Percentiles rank a stretch among this genome's conserved stretches.
Evolutionary conservation across 2,888 invertebrate genomes (phyloP).

Genomic region (Standfussiana lucernea): DNA sequence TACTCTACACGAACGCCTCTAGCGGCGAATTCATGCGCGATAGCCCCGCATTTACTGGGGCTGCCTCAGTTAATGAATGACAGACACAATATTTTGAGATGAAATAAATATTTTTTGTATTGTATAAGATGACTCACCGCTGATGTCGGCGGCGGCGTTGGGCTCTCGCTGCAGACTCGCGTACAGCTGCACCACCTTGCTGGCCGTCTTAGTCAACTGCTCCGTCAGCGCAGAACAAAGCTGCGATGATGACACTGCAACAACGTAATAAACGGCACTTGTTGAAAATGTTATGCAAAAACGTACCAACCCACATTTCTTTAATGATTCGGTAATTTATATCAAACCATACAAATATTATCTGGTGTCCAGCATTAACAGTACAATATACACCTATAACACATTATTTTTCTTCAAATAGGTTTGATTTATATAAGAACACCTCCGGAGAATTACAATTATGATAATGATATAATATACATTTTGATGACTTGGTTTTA

Average conservation of each 20-base stretch:
- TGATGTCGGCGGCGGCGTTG: slow-evolving; percentile 85
- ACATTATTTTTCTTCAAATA: background rate
- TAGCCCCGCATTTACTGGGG: too few relatives aligned
- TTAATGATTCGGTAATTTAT: background rate
- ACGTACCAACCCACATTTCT: background rate
- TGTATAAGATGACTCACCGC: slow-evolving; percentile 74
- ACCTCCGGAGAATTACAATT: background rate
- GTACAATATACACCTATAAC: background rate
- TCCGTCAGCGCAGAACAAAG: slow-evolving; percentile 88
- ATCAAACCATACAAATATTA: background rate
- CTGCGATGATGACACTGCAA: slow-evolving; percentile 88
- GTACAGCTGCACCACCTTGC: slow-evolving; percentile 93
- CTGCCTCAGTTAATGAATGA: too few relatives aligned
- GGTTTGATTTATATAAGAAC: background rate
- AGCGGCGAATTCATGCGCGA: too few relatives aligned
- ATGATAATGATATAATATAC: background rate
- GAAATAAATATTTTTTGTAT: too few relatives aligned
- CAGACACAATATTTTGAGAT: too few relatives aligned
- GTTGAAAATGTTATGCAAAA: background rate
- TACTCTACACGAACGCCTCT: too few relatives aligned
- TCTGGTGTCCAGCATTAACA: background rate
- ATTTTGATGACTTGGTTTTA: too few relatives aligned
- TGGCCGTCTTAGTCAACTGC: slow-evolving; percentile 92
- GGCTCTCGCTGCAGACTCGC: slow-evolving; percentile 92
- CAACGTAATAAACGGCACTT: background rate